Conservation (phyloP, 64 coral and sea anemone species). For the Stichodactyla helianthus region DNA sequence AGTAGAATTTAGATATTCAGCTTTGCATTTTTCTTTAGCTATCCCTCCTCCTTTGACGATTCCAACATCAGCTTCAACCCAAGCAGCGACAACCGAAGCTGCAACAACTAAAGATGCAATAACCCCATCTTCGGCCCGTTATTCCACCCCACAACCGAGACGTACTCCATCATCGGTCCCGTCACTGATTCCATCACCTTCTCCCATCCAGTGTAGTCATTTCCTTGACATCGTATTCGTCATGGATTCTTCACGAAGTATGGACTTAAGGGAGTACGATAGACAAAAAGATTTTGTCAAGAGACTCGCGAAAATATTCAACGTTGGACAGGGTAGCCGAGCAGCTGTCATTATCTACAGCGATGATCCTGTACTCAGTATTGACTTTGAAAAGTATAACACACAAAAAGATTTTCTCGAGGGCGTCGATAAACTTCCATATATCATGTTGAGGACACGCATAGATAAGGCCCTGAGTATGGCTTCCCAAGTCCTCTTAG, state of each 20-base stretch:
- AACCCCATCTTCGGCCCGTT: neutral
- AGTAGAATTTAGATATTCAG: no score
- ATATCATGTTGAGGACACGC: constrained; percentile 67
- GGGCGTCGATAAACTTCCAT: constrained; percentile 43
- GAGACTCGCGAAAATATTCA: constrained; percentile 42
- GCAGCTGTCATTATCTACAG: constrained; percentile 88
- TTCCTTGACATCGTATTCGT: constrained; percentile 58
- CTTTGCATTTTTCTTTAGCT: neutral
- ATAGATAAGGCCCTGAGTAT: constrained; percentile 74
- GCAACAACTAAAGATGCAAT: neutral
- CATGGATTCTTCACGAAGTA: constrained; percentile 79
- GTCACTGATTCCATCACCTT: neutral
- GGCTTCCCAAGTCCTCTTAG: constrained; percentile 27
- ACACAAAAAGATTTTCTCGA: constrained; percentile 29
- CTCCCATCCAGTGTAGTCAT: neutral
- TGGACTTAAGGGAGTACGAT: constrained; percentile 51
- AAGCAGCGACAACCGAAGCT: neutral
- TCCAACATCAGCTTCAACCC: neutral
- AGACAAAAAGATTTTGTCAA: constrained; percentile 75
- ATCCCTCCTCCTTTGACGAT: neutral
- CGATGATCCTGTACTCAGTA: constrained; percentile 50
- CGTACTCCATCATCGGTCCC: neutral
- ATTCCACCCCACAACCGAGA: neutral
- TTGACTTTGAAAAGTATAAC: constrained; percentile 48
- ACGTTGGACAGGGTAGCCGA: constrained; percentile 57